Evolutionary conservation across 2,113 vertebrate genomes (phyloP).

Genomic region (Canis aureus): DNA sequence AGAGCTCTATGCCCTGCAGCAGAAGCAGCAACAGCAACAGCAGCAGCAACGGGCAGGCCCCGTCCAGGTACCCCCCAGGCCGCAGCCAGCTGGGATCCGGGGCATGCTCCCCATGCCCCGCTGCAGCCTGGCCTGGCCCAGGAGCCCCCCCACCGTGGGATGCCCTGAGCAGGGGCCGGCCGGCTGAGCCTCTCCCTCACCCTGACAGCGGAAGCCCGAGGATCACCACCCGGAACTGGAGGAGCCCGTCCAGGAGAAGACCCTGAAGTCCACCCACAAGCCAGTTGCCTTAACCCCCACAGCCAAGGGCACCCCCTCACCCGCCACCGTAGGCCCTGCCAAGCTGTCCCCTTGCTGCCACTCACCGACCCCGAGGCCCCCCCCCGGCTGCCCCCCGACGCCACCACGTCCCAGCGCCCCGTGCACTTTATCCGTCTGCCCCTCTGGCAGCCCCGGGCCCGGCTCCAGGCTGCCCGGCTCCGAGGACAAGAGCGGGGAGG

Average conservation of each 20-base stretch:
- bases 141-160: fast-evolving
- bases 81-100: not conserved
- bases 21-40: slow-evolving; percentile 88
- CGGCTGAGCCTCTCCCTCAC: not conserved
- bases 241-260: slow-evolving; percentile 91
- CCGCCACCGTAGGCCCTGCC: slow-evolving; percentile 85
- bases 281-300: slow-evolving; percentile 92
- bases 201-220: slow-evolving; percentile 91
- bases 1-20: slow-evolving; percentile 96
- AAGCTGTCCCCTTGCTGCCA: slow-evolving; percentile 95
- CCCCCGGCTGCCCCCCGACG: slow-evolving; percentile 88
- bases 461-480: slow-evolving; percentile 87
- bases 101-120: not conserved
- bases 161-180: not conserved
- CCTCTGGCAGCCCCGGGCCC: slow-evolving; percentile 91
- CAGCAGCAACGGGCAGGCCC: slow-evolving; percentile 86
- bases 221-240: slow-evolving; percentile 91
- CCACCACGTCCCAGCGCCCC: slow-evolving; percentile 85
- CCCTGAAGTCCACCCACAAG: slow-evolving; percentile 92
- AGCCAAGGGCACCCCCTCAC: slow-evolving; percentile 88
- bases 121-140: not conserved
- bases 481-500: slow-evolving; percentile 90
- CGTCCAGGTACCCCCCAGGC: slow-evolving; percentile 69
- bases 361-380: slow-evolving; percentile 90
- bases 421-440: slow-evolving; percentile 93